Percentiles rank a stretch among this genome's conserved stretches.
Evolutionary conservation across 2,797 vertebrate species (phyloP).

Genomic region (Catamblyrhynchus diadema): DNA sequence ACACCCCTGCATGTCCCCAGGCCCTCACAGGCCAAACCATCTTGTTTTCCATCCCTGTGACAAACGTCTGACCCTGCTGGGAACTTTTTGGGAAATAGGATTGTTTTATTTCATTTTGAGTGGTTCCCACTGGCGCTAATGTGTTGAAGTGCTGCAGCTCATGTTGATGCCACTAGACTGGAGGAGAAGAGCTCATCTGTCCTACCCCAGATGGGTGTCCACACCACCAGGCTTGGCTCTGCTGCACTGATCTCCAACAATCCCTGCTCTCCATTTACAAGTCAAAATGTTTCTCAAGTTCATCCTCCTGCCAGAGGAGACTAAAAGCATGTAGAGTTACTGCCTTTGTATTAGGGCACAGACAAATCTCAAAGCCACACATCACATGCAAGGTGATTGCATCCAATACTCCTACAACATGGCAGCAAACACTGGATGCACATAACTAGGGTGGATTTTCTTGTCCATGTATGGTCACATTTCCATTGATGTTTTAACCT

Average conservation of each 20-base stretch:
- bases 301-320: not conserved
- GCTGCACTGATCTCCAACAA: rapidly evolving
- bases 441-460: not conserved
- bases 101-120: not conserved
- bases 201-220: rapidly evolving
- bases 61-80: not conserved
- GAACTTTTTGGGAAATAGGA: not conserved
- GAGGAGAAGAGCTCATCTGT: not conserved
- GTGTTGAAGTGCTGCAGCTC: not conserved
- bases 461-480: not conserved
- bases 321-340: not conserved
- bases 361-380: not conserved
- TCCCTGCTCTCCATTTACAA: rapidly evolving
- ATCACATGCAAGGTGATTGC: not conserved
- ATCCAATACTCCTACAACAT: not conserved
- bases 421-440: not conserved
- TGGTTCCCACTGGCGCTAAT: not conserved
- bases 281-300: not conserved
- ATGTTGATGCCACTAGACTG: not conserved
- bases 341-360: not conserved
- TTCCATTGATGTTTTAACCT: not conserved
- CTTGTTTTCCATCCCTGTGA: not conserved
- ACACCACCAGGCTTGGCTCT: not conserved
- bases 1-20: rapidly evolving
- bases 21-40: not conserved